Conservation (phyloP, 2,797 vertebrate genomes). For the Sciaenops ocellatus region DNA sequence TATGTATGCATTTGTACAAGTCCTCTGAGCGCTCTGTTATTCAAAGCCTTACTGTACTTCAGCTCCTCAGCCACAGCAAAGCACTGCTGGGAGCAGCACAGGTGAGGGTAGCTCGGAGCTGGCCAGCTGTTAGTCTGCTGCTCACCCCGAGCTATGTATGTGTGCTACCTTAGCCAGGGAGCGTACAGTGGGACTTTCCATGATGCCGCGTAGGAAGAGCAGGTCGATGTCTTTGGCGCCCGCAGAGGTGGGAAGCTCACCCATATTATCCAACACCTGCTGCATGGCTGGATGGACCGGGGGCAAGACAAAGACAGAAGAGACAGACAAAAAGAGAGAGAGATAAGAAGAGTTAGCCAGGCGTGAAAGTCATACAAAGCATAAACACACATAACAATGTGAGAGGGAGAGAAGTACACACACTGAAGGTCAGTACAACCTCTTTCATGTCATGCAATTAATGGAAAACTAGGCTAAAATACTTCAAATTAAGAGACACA, state of each 20-base stretch:
- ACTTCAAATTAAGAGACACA: background rate
- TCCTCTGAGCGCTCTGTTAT: slow-evolving; percentile 25
- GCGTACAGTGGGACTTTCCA: slow-evolving; percentile 97
- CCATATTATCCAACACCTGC: slow-evolving; percentile 94
- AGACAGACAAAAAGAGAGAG: slow-evolving; percentile 26
- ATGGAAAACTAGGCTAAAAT: background rate
- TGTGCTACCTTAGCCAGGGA: slow-evolving; percentile 90
- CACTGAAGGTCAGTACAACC: background rate
- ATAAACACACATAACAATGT: slow-evolving; percentile 27
- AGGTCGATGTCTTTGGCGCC: slow-evolving; percentile 98
- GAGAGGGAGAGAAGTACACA: background rate
- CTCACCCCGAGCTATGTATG: slow-evolving; percentile 52
- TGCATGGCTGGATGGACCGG: slow-evolving; percentile 90
- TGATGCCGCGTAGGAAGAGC: slow-evolving; percentile 98
- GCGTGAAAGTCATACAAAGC: slow-evolving; percentile 48
- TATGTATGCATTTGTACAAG: background rate
- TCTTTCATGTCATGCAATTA: background rate
- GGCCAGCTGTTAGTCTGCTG: slow-evolving; percentile 28
- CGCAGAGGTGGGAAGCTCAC: slow-evolving; percentile 88
- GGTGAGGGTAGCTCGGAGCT: background rate
- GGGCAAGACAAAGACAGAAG: background rate
- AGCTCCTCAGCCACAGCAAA: slow-evolving; percentile 35
- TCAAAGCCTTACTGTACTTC: slow-evolving; percentile 57
- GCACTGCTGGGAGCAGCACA: slow-evolving; percentile 9
- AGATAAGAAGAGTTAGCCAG: slow-evolving; percentile 39